phyloP scores from a whole-genome alignment of 2,797 vertebrate species.

The Anniella stebbinsi region DNA sequence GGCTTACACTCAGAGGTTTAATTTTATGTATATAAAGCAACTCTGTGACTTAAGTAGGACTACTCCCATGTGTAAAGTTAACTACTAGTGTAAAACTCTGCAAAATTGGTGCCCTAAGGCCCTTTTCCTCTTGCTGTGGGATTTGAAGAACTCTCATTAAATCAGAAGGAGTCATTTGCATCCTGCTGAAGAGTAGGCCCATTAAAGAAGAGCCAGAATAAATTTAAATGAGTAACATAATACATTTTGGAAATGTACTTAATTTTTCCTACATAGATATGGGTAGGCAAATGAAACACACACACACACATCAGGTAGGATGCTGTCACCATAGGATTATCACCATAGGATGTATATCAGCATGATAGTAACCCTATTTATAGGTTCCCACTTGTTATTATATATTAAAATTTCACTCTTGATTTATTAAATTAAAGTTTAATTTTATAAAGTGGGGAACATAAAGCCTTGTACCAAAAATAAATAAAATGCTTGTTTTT shows the following conservation, averaged over 20 bases:
- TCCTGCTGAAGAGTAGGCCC: neutral
- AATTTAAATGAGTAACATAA: conserved; percentile 27
- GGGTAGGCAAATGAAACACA: neutral
- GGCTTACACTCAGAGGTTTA: neutral
- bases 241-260: conserved; percentile 16
- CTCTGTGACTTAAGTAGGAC: conserved; percentile 33
- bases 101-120: conserved; percentile 27
- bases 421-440: conserved; percentile 20
- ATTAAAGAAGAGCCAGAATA: conserved; percentile 28
- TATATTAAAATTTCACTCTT: neutral
- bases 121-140: conserved; percentile 30
- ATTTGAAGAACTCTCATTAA: conserved; percentile 52
- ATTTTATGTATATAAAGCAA: conserved; percentile 38
- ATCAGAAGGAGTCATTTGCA: conserved; percentile 26
- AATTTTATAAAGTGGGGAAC: conserved; percentile 27
- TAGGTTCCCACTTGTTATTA: neutral
- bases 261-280: neutral
- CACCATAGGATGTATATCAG: neutral
- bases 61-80: conserved; percentile 11
- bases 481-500: neutral
- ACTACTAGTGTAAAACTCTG: conserved; percentile 48
- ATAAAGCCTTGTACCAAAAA: neutral
- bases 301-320: conserved; percentile 2
- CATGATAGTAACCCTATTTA: conserved; percentile 7
- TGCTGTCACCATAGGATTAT: neutral